Base-by-base conservation (phyloP, 2,113 vertebrate genomes). In the Elephantulus edwardii region DNA sequence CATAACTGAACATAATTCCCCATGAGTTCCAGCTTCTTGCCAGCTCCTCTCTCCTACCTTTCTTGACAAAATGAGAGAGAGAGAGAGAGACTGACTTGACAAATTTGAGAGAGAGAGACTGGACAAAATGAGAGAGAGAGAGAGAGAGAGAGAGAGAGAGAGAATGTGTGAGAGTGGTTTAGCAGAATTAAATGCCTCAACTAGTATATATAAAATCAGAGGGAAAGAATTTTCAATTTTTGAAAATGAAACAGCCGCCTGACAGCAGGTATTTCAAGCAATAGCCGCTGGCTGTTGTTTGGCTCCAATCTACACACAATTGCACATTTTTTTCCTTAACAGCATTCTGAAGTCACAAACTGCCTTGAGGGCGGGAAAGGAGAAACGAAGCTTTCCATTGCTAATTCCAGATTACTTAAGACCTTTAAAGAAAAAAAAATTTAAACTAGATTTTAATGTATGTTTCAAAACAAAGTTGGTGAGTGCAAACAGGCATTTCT, bases 191-290 rank as follows among this genome's bases (percentile, higher is more conserved):
- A 90, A 71, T 91, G 84, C 75, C 71, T 91, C 78, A 80, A 68
- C 82, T 92, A 76, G 93, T 90, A 87, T 77, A 80, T 80, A 89
- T 74, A 91, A 94, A 93, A 95, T 95, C 94, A 96, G 88, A 95
- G 92, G 85, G 76, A 87, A 89, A 84, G 79, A 94, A 80, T 88
- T 95, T 93, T 94, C 93, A 93, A 42, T 94, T 93, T 91, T 95
- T 92, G 81, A 86, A 95, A 95, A 93, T 81, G 86, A 95, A 95
- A 93, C 81, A 93, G 78, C 75, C 89, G 62, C 87, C 92, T 80
- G 86, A 78, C 82, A 94, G 89, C 92, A 95, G 86, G 78, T 91
- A 85, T 83, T 91, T 92, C 58, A n/a, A 64, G 89, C n/a, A 19
- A 50, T 78, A 87, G 89, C 84, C 83, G 72, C 88, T 92, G 89